Conservation (phyloP, 2,888 invertebrate species). For the Sussaba pulchella region DNA sequence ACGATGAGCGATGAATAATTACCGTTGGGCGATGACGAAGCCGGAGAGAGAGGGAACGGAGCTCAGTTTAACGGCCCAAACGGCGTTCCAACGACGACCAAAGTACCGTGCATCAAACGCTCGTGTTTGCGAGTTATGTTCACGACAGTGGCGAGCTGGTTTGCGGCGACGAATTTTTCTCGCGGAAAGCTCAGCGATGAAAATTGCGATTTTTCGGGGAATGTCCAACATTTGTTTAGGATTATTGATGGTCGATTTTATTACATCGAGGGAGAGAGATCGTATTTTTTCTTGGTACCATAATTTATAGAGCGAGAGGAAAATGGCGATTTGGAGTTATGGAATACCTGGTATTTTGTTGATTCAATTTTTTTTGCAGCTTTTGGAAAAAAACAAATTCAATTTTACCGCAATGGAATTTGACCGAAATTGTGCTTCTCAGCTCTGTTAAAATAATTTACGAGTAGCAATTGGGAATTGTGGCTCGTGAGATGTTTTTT, state of each 20-base stretch:
- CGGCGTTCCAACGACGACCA: constrained; percentile 25
- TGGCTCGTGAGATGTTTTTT: no score
- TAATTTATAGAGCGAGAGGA: neutral
- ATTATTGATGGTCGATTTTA: neutral
- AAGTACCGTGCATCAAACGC: constrained; percentile 13
- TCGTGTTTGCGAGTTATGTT: constrained; percentile 39
- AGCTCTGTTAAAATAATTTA: no score
- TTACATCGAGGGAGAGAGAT: neutral
- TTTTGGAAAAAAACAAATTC: no score
- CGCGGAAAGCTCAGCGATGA: neutral
- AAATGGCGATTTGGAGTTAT: no score
- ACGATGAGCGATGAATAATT: constrained; percentile 61
- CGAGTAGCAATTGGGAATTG: no score
- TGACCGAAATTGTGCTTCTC: no score
- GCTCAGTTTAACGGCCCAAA: constrained; percentile 43
- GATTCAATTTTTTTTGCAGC: no score
- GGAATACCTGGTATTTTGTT: no score
- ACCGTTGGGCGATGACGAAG: constrained; percentile 43
- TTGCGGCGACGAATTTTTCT: constrained; percentile 33
- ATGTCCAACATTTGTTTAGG: constrained; percentile 4
- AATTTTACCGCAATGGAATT: no score
- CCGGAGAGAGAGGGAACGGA: constrained; percentile 42
- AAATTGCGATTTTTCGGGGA: constrained; percentile 19
- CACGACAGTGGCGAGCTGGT: constrained; percentile 35
- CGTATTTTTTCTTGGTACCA: neutral